Conservation (phyloP, 2,888 invertebrate genomes). For the Melitaea athalia region DNA sequence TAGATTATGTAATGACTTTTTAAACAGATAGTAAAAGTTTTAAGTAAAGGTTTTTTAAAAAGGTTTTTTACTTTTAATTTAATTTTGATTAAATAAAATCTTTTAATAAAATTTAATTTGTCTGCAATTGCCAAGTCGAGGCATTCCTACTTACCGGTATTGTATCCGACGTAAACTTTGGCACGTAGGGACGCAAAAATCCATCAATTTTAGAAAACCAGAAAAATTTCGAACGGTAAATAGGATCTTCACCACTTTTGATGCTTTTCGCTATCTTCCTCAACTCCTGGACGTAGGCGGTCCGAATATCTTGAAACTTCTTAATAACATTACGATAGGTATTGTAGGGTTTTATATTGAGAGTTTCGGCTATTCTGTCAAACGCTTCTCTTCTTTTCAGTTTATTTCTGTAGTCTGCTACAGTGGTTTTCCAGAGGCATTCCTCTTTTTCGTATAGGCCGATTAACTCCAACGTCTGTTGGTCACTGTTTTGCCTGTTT, state of each 20-base stretch:
- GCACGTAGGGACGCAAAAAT: conserved; percentile 49
- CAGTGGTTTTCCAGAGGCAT: conserved; percentile 55
- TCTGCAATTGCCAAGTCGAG: not conserved
- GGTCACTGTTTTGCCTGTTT: conserved; percentile 18
- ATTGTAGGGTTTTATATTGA: conserved; percentile 56
- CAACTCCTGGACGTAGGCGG: conserved; percentile 62
- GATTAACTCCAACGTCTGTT: conserved; percentile 35
- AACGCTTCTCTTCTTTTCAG: conserved; percentile 45
- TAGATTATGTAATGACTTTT: no score
- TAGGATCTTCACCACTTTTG: conserved; percentile 6
- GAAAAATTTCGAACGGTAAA: conserved; percentile 53
- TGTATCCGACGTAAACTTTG: no score
- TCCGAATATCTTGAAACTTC: conserved; percentile 64
- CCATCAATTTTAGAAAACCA: conserved; percentile 59
- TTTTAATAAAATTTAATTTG: no score
- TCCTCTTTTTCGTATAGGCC: conserved; percentile 52
- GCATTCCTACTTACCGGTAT: conserved; percentile 6
- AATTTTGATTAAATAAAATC: no score
- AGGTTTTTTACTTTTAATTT: no score
- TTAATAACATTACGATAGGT: conserved; percentile 53
- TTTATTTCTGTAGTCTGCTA: conserved; percentile 50
- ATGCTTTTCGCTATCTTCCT: conserved; percentile 51
- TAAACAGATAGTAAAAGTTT: no score
- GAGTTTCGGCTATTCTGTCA: conserved; percentile 50
- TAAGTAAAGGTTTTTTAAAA: no score